A percentile compares a stretch with the other conserved stretches of the same genome.
phyloP scores from a whole-genome alignment of 2,888 invertebrate species.

The Dicyrtoma fusca region DNA sequence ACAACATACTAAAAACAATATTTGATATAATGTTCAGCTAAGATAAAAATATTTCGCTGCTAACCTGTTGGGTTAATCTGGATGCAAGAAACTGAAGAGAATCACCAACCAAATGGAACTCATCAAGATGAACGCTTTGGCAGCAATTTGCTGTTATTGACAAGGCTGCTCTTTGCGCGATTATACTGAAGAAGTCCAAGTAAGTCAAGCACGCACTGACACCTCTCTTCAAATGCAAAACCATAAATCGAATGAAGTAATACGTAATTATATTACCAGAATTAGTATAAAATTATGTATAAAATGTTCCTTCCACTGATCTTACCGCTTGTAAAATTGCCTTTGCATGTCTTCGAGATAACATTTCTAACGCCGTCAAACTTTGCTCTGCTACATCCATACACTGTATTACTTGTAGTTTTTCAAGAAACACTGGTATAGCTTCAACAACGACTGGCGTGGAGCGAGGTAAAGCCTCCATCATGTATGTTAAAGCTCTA shows the following conservation, averaged over 20 bases:
- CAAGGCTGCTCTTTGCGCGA: constrained; percentile 94
- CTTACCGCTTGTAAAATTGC: constrained; percentile 88
- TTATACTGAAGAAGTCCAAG: constrained; percentile 98
- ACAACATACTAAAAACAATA: too few relatives aligned
- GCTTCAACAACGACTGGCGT: constrained; percentile 95
- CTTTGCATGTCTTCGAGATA: constrained; percentile 94
- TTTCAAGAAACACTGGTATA: constrained; percentile 95
- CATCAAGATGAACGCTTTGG: constrained; percentile 88
- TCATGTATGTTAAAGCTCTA: constrained; percentile 97
- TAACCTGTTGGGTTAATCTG: constrained; percentile 64
- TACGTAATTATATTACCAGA: too few relatives aligned
- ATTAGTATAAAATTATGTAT: too few relatives aligned
- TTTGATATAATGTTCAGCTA: too few relatives aligned
- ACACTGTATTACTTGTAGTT: constrained; percentile 95
- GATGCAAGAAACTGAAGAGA: constrained; percentile 83
- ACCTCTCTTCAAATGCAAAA: constrained; percentile 70
- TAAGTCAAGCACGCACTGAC: constrained; percentile 95
- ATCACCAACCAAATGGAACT: constrained; percentile 89
- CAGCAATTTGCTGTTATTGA: constrained; percentile 98
- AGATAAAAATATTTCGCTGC: not conserved
- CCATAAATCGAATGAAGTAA: too few relatives aligned
- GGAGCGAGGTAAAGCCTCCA: constrained; percentile 96
- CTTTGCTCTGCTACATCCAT: constrained; percentile 99
- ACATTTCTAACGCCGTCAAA: constrained; percentile 93
- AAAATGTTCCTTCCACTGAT: too few relatives aligned